Percentiles rank a stretch among this genome's conserved stretches.
These are phyloP conservation scores for Drepana arcuata DNA, from an alignment of 1,140 invertebrate genomes.

Conservation along the genomic window DNA sequence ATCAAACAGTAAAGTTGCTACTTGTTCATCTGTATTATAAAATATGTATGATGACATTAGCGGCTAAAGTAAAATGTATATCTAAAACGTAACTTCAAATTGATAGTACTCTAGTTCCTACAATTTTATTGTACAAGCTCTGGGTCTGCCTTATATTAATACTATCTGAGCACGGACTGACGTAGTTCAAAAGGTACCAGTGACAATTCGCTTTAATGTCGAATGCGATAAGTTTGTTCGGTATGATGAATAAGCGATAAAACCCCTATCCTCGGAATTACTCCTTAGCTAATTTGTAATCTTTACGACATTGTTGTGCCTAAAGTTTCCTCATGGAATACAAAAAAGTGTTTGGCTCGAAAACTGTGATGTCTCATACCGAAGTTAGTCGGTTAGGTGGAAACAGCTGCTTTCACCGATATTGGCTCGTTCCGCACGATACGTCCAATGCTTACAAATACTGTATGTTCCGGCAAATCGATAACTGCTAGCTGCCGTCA, in stretches of 20 bases:
- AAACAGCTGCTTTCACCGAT: constrained; percentile 24
- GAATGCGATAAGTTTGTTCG: constrained; percentile 8
- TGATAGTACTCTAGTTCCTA: too few relatives aligned
- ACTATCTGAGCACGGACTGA: too few relatives aligned
- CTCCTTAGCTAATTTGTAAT: constrained; percentile 12
- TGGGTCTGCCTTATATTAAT: too few relatives aligned
- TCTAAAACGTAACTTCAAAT: too few relatives aligned
- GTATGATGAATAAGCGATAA: constrained; percentile 7
- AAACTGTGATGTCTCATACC: too few relatives aligned
- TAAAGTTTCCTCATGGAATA: too few relatives aligned
- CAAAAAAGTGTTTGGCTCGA: constrained; percentile 9
- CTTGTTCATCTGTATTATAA: too few relatives aligned
- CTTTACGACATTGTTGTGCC: constrained; percentile 11
- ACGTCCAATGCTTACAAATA: constrained; percentile 39
- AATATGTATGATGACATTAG: too few relatives aligned
- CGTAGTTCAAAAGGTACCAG: constrained; percentile 7
- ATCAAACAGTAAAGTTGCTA: too few relatives aligned
- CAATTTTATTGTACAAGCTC: too few relatives aligned
- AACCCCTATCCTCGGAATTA: constrained; percentile 14
- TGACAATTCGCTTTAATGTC: constrained; percentile 7
- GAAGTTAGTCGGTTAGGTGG: constrained; percentile 17
- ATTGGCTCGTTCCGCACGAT: constrained; percentile 24
- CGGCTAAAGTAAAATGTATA: too few relatives aligned
- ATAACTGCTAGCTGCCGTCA: constrained; percentile 18
- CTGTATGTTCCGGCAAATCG: constrained; percentile 33